These are phyloP conservation scores for Megaceryle alcyon DNA, from an alignment of 2,797 vertebrate genomes.

Conservation along the genomic window DNA sequence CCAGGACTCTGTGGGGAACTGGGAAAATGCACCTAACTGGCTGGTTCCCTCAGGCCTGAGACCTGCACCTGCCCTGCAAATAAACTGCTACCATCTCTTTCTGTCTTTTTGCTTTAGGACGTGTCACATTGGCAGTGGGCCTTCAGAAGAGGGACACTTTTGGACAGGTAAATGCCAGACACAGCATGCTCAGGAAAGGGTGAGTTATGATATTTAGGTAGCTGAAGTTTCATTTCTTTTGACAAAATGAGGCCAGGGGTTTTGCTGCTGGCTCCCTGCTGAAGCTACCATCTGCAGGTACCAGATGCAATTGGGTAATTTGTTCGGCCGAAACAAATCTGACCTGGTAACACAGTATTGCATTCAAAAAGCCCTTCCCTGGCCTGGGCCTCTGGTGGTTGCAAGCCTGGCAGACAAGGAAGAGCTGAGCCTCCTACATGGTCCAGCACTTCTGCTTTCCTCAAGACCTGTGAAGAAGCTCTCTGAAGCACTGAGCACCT, in stretches of 20 bases:
- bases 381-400: fast-evolving
- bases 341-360: fast-evolving
- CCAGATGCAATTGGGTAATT: neutral
- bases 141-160: neutral
- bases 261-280: neutral
- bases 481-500: neutral
- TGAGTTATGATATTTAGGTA: neutral
- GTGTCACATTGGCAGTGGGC: neutral
- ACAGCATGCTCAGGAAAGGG: neutral
- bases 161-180: neutral
- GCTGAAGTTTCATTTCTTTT: neutral
- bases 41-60: neutral
- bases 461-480: neutral
- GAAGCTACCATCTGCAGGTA: neutral
- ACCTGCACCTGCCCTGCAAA: neutral
- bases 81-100: neutral
- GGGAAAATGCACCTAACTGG: neutral
- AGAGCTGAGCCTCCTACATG: neutral
- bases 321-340: neutral
- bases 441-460: neutral
- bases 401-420: neutral
- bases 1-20: neutral
- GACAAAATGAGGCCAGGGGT: neutral
- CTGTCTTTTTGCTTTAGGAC: neutral
- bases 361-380: neutral